phyloP scores from a whole-genome alignment of 2,888 invertebrate genomes.

The Coelogynopora nodosa region DNA sequence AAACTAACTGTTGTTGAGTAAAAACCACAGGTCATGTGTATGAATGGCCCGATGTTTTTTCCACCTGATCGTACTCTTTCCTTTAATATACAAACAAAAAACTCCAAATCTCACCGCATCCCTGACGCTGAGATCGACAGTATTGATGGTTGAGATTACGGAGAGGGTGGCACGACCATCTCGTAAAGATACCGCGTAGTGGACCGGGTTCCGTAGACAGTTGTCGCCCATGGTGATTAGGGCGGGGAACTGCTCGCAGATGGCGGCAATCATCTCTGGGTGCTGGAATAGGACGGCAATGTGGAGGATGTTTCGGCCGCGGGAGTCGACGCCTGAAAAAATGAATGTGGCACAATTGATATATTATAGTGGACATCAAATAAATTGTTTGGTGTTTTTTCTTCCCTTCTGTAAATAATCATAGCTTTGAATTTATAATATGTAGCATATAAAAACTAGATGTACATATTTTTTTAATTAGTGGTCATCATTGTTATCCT shows the following conservation, averaged over 20 bases:
- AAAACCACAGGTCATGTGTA: too few relatives aligned
- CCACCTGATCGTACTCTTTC: too few relatives aligned
- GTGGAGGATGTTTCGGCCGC: constrained; percentile 44
- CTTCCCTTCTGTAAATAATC: too few relatives aligned
- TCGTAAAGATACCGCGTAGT: constrained; percentile 41
- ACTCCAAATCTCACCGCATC: constrained; percentile 44
- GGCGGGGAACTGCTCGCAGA: constrained; percentile 43
- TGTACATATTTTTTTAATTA: too few relatives aligned
- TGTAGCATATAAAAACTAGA: too few relatives aligned
- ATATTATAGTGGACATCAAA: too few relatives aligned
- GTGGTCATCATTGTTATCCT: too few relatives aligned
- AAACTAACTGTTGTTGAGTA: too few relatives aligned
- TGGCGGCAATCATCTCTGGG: constrained; percentile 35
- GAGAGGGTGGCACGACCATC: constrained; percentile 41
- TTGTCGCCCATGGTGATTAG: constrained; percentile 36
- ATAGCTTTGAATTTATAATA: too few relatives aligned
- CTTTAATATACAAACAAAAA: not conserved
- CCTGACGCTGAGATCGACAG: constrained; percentile 34
- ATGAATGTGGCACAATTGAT: too few relatives aligned
- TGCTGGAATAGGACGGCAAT: constrained; percentile 39
- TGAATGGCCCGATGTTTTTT: too few relatives aligned
- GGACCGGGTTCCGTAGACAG: constrained; percentile 37
- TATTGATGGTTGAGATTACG: constrained; percentile 42
- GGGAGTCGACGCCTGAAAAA: constrained; percentile 37
- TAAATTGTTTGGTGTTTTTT: too few relatives aligned